Evolutionary conservation across 2,113 vertebrate species (phyloP).

Genomic region (Psephotus haematonotus): DNA sequence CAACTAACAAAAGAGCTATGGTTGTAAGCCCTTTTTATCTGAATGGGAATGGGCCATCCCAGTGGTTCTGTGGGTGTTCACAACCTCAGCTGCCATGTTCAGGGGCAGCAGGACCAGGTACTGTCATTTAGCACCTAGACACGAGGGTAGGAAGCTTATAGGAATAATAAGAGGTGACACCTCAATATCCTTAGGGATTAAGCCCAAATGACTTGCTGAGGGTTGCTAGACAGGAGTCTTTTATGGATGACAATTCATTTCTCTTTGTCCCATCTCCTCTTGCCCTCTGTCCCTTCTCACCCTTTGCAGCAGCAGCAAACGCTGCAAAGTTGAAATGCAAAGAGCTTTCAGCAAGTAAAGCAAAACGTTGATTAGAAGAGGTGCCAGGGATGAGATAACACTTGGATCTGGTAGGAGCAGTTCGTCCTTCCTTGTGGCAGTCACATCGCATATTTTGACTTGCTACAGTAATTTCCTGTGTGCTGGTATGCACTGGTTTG

Average conservation of each 20-base stretch:
- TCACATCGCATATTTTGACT: constrained; percentile 64
- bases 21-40: not conserved
- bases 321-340: not conserved
- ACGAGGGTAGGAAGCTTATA: not conserved
- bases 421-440: constrained; percentile 61
- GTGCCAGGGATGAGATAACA: constrained; percentile 73
- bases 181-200: not conserved
- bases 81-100: not conserved
- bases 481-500: not conserved
- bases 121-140: not conserved
- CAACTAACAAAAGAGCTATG: not conserved
- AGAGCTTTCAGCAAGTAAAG: constrained; percentile 42
- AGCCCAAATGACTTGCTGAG: not conserved
- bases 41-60: not conserved
- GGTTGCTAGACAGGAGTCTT: not conserved
- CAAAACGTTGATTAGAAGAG: constrained; percentile 74
- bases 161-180: not conserved
- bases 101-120: not conserved
- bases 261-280: not conserved
- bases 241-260: not conserved
- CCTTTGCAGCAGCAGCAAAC: not conserved
- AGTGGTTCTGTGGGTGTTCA: not conserved
- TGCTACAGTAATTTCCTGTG: constrained; percentile 17
- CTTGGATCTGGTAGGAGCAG: constrained; percentile 73
- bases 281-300: not conserved